Evolutionary conservation across 2,113 vertebrate species (phyloP).

Genomic region (Chunga burmeisteri): DNA sequence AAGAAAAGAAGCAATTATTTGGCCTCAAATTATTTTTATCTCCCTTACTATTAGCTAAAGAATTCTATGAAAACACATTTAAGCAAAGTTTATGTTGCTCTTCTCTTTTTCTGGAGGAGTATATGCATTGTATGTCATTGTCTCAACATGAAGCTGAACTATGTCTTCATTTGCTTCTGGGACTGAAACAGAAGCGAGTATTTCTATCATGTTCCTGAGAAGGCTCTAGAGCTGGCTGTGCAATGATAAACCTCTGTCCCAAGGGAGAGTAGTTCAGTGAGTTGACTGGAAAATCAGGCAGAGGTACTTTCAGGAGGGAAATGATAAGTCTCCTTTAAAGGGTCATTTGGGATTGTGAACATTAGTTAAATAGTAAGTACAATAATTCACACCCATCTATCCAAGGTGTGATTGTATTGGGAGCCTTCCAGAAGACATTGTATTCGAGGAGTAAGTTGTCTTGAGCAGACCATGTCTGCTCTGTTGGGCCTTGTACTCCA

Average conservation of each 20-base stretch:
- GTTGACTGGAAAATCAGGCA: not conserved
- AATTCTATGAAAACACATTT: not conserved
- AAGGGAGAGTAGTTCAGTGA: not conserved
- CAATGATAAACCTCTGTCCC: not conserved
- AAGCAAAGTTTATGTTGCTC: not conserved
- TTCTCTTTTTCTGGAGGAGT: not conserved
- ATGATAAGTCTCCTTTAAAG: not conserved
- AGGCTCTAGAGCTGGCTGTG: not conserved
- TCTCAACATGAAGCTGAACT: not conserved
- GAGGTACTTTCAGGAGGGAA: not conserved
- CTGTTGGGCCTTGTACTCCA: not conserved
- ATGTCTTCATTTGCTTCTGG: not conserved
- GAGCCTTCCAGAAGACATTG: not conserved
- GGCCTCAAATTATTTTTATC: not conserved
- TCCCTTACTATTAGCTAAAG: not conserved
- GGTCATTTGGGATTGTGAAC: not conserved
- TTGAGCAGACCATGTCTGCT: not conserved
- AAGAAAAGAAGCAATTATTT: not conserved
- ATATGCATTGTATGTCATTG: no score
- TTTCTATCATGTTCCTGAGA: not conserved
- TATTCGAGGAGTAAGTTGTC: not conserved
- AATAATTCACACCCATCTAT: not conserved
- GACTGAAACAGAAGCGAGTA: not conserved
- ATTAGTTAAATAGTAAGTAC: not conserved
- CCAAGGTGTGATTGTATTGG: not conserved